Evolutionary conservation across 2,113 vertebrate species (phyloP).

Genomic region (Lampris incognitus): DNA sequence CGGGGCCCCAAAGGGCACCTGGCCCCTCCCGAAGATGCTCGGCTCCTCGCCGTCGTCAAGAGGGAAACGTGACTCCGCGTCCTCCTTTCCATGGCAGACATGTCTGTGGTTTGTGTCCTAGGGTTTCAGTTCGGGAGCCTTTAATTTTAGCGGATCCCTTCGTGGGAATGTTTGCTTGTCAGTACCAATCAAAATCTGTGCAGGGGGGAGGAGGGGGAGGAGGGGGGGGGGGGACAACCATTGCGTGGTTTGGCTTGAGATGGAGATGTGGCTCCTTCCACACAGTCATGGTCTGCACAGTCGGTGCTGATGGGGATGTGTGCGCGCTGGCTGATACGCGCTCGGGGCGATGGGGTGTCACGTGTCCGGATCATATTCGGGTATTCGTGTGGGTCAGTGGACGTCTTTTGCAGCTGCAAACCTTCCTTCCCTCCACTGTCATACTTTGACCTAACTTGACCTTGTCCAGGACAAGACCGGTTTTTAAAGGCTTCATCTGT

Average conservation of each 20-base stretch:
- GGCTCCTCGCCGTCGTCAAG: slow-evolving; percentile 10
- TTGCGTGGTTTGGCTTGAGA: no score
- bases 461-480: no score
- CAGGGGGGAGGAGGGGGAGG: not conserved
- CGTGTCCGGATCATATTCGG: slow-evolving; percentile 68
- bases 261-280: slow-evolving; percentile 11
- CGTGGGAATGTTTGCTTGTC: no score
- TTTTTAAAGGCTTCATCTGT: no score
- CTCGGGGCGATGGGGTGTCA: slow-evolving; percentile 47
- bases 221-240: not conserved
- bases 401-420: slow-evolving; percentile 36
- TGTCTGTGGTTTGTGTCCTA: slow-evolving; percentile 55
- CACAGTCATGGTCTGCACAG: slow-evolving; percentile 1
- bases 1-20: slow-evolving; percentile 43
- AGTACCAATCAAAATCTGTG: not conserved
- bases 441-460: no score
- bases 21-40: slow-evolving; percentile 69
- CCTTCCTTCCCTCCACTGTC: no score
- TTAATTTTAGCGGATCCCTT: slow-evolving; percentile 39
- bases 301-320: not conserved
- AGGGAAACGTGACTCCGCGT: slow-evolving; percentile 66
- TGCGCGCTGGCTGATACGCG: slow-evolving; percentile 42
- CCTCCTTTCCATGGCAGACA: slow-evolving; percentile 54
- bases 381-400: slow-evolving; percentile 68
- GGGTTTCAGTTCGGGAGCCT: slow-evolving; percentile 50